Evolutionary conservation across 2,113 vertebrate genomes (phyloP), one percentile per base, ranked within the genome.

Genomic region (Excalfactoria chinensis): DNA sequence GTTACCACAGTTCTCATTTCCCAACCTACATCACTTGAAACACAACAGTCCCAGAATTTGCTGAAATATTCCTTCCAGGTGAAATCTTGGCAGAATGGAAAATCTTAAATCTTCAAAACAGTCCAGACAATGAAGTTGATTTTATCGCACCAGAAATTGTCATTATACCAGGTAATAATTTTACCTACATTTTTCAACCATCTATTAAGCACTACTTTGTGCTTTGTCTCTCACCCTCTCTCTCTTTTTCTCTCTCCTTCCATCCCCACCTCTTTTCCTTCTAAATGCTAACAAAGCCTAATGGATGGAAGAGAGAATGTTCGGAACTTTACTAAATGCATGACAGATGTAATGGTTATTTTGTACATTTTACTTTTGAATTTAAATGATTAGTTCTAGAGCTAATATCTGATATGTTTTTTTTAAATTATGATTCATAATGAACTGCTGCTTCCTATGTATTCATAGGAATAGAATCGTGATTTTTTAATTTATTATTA

Each of bases 261-360:
- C 92, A 72, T 73, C 48, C 74, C 44, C 21, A 32, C 46, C 32
- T 83, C 49, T 70, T 69, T 93, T 88, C 72, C 74, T 91, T 26
- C 53, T 63, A 82, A 86, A 88, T 68, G 58, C 84, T 96, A 91
- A 92, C 89, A 79, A 60, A 55, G 77, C 70, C 43, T 43, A 95
- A 69, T 90, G 74, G 71, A 80, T 56, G 55, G 59, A 86, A 93
- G 7, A 85, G 49, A 89, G 78, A 72, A 93, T 78, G 73, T 46
- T 22, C 23, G 20, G 63, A 82, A 23, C 49, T 84, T 78, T 95
- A 76, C 79, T 94, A 92, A 93, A 94, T 73, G 43, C 59, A 32
- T 88, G 86, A 34, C 78, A 89, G 69, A 92, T 80, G 25, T 81
- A 94, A 96, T 88, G 59, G 76, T 79, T 95, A 94, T 95, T 96